phyloP scores from a whole-genome alignment of 1,140 invertebrate genomes.

The Samia ricini region DNA sequence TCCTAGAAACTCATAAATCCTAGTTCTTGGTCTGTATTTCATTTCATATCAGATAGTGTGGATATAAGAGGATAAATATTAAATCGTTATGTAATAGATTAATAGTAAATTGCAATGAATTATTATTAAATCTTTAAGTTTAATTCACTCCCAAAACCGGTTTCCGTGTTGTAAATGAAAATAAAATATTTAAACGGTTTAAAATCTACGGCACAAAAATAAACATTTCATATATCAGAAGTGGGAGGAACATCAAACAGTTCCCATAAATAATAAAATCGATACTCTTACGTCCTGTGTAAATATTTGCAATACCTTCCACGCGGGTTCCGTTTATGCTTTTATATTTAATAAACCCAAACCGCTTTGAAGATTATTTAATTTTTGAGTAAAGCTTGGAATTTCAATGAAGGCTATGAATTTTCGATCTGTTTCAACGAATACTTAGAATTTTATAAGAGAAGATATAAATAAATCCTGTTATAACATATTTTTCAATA shows the following conservation, averaged over 20 bases:
- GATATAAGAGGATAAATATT: too few relatives aligned
- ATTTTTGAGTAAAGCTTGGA: neutral
- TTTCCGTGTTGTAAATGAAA: conserved; percentile 26
- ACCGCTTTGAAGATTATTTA: neutral
- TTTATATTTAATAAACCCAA: neutral
- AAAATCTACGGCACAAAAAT: neutral
- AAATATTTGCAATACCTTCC: conserved; percentile 8
- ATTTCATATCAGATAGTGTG: too few relatives aligned
- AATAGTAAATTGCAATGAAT: too few relatives aligned
- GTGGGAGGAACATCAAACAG: neutral
- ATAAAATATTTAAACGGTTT: neutral
- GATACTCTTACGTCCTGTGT: conserved; percentile 4
- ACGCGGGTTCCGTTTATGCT: neutral
- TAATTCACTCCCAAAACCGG: too few relatives aligned
- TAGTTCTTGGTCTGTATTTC: too few relatives aligned
- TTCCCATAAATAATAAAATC: neutral
- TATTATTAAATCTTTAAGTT: too few relatives aligned
- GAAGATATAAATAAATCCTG: too few relatives aligned
- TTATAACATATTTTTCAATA: too few relatives aligned
- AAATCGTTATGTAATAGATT: too few relatives aligned
- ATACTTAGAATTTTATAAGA: too few relatives aligned
- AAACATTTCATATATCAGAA: neutral
- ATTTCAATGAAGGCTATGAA: neutral
- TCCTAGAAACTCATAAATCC: too few relatives aligned
- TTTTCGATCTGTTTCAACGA: neutral